Conservation (phyloP, 2,113 vertebrate genomes). For the Cnemophilus loriae region DNA sequence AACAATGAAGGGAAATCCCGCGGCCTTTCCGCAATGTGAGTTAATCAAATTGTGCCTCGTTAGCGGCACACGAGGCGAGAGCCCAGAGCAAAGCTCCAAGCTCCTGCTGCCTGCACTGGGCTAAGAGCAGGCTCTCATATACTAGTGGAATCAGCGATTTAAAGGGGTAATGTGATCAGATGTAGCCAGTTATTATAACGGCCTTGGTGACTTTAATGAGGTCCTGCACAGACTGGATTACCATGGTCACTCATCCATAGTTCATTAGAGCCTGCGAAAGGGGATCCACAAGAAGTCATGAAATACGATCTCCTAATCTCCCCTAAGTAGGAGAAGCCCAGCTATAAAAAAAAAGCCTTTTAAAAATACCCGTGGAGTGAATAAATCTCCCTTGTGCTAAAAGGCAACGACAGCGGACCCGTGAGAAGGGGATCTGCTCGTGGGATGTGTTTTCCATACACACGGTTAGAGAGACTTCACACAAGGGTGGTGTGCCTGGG, state of each 20-base stretch:
- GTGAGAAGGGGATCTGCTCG: neutral
- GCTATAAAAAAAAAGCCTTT: constrained; percentile 53
- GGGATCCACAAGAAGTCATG: constrained; percentile 50
- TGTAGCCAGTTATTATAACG: constrained; percentile 19
- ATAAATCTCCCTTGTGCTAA: constrained; percentile 51
- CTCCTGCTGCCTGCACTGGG: neutral
- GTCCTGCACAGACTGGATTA: constrained; percentile 66
- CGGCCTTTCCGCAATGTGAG: neutral
- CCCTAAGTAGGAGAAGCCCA: constrained; percentile 40
- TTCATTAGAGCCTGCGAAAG: constrained; percentile 57
- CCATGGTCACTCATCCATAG: constrained; percentile 53
- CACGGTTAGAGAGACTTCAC: fast-evolving
- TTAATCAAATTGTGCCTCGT: neutral
- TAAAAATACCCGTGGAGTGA: constrained; percentile 33
- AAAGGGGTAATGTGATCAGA: constrained; percentile 54
- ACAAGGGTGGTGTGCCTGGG: neutral
- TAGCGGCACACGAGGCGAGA: neutral
- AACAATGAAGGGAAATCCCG: neutral
- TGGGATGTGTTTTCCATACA: neutral
- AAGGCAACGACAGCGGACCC: neutral
- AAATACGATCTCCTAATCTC: constrained; percentile 62
- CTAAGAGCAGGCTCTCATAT: neutral
- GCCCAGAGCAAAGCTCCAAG: neutral
- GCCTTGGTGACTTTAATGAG: constrained; percentile 47
- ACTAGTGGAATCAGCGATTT: neutral